Evolutionary conservation across 2,888 invertebrate species (phyloP), one percentile per base, ranked within the genome.

Genomic region (Folsomia manolachei): DNA sequence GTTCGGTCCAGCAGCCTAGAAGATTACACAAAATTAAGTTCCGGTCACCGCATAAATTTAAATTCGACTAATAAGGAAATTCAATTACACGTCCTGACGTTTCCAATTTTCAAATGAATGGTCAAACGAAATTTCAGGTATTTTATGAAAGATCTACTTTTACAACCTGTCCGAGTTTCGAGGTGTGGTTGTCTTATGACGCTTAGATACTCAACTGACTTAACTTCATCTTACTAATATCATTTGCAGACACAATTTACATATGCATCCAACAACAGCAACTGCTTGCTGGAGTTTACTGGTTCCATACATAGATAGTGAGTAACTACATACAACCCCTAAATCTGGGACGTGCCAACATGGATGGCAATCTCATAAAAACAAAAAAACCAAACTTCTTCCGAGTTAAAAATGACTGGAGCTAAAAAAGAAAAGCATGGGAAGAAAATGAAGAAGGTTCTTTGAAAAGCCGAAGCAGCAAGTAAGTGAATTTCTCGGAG

Each of bases 1-100:
- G 74, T 82, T 83, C 82, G 89, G 89, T 82, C 90, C 90, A 24
- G 90, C 88, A 9, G 89, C 90, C 90, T 90, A 86, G 68, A 84
- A 85, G 4, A 56, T 56, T 19, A 56, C 7, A 51, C 51, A 51
- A 9, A n/a, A n/a, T n/a, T n/a, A n/a, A 51, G 9, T 51, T 18
- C 18, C 51, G 18, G 18, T 51, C 9, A 51, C 51, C 9, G 51
- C 51, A 11, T 18, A 56, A 56, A 56, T 56, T 56, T 7, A 56
- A 19, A 56, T 19, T 56, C 7, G 39, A 9, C 39, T 14, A 39
- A 39, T 39, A 39, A 39, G 39, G 39, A 39, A 39, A 39, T 39
- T 39, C 39, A 39, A 39, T 39, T 39, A 39, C 4, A 39, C 14
- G 14, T 14, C 39, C 7, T 9, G 39, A 39, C 39, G 14, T 14